Conservation (phyloP, 1,140 invertebrate species). For the Danaus plexippus region DNA sequence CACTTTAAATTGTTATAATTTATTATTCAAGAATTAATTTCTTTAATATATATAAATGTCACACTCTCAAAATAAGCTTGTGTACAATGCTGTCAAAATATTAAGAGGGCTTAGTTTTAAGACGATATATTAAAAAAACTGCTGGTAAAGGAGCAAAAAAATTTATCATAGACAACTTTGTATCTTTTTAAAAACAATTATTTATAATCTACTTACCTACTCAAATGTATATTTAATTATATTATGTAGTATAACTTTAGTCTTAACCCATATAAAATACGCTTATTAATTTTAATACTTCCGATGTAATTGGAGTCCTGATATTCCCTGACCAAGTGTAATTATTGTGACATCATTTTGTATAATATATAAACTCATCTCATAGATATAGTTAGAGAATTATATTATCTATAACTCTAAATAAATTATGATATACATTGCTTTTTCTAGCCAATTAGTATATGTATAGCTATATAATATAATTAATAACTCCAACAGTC, state of each 20-base stretch:
- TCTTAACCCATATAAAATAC: slow-evolving; percentile 63
- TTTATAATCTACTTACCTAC: slow-evolving; percentile 12
- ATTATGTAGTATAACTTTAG: slow-evolving; percentile 37
- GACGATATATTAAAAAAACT: slow-evolving; percentile 41
- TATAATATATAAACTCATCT: slow-evolving; percentile 20
- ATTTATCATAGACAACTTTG: slow-evolving; percentile 27
- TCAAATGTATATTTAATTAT: slow-evolving; percentile 21
- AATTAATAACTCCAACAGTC: not conserved
- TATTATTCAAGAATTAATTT: no score
- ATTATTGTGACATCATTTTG: slow-evolving; percentile 42
- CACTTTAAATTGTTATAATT: no score
- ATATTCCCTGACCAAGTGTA: slow-evolving; percentile 66
- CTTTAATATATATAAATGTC: no score
- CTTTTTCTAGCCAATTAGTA: slow-evolving; percentile 3
- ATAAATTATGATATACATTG: slow-evolving; percentile 11
- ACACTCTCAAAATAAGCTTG: no score
- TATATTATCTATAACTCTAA: slow-evolving; percentile 16
- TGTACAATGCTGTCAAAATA: no score
- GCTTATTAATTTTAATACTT: slow-evolving; percentile 71
- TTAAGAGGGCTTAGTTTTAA: slow-evolving; percentile 7
- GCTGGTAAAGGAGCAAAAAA: slow-evolving; percentile 59
- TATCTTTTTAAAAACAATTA: slow-evolving; percentile 24
- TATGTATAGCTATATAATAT: not conserved
- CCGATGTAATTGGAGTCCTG: slow-evolving; percentile 65
- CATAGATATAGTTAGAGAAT: slow-evolving; percentile 21